Evolutionary conservation across 2,113 vertebrate genomes (phyloP), one percentile per base, ranked within the genome.

Genomic region (Cettia cetti): DNA sequence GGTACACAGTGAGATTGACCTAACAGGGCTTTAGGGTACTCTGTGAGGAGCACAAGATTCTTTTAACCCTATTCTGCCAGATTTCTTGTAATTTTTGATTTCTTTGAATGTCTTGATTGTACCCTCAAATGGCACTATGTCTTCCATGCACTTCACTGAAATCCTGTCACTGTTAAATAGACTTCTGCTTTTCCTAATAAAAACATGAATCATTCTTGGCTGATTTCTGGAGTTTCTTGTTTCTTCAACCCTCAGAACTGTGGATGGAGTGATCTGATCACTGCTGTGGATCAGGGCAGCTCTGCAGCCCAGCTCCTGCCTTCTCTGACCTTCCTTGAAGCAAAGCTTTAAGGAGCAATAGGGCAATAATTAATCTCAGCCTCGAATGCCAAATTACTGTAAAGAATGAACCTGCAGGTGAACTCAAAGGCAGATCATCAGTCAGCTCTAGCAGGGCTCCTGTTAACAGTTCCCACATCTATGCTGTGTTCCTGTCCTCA

Each of bases 161-260:
- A 18, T 9, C 1, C 61, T 92, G 66, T 27, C 35, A 2, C 80
- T 87, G 53, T 31, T 82, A 27, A 61, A 81, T 66, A 80, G 33
- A 14, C 63, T 82, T 59, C 35, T 78, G 59, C 18, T 80, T 66
- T 83, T 81, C 60, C 56, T 56, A 95, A 90, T 95, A 92, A 97
- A 96, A 56, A 31, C 5, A 7, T 39, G 31, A 56, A n/a, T 63
- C 5, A 5, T 35, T 86, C 64, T n/a, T 44, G 70, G 33, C 56
- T 89, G 45, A 39, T 57, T 86, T 42, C 40, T 65, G 87, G 30
- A 56, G 49, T 53, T 39, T 27, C 31, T 86, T 80, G n/a, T 77
- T 70, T 1, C 2, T 50, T 89, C 19, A 59, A 0, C 64, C 69
- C 53, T 57, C 59, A 39, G 60, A 37, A 4, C 59, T 3, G 5